phyloP scores from a whole-genome alignment of 2,113 vertebrate species.

The Clarias batrachus region DNA sequence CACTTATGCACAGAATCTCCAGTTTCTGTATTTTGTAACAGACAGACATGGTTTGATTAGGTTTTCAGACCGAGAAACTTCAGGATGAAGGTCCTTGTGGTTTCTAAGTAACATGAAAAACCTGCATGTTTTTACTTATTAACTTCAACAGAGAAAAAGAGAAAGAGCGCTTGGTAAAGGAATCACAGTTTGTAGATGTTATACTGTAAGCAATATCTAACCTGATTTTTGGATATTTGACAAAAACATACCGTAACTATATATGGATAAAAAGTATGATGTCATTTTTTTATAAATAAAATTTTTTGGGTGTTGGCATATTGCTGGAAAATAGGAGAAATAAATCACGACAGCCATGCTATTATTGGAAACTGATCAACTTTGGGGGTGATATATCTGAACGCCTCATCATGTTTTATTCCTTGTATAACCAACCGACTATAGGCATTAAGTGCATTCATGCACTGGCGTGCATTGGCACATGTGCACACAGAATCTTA shows the following conservation, averaged over 20 bases:
- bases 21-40: neutral
- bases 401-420: neutral
- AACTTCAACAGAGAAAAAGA: neutral
- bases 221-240: neutral
- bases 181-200: neutral
- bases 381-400: neutral
- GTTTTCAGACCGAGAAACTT: neutral
- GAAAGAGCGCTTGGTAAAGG: neutral
- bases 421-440: neutral
- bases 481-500: slow-evolving; percentile 6
- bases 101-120: neutral
- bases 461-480: neutral
- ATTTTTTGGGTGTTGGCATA: neutral
- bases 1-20: neutral
- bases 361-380: neutral
- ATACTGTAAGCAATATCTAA: neutral
- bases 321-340: neutral
- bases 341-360: neutral
- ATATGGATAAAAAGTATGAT: neutral
- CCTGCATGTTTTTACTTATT: neutral
- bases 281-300: neutral
- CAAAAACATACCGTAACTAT: neutral
- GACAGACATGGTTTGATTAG: neutral
- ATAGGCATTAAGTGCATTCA: slow-evolving; percentile 9
- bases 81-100: neutral